Evolutionary conservation across 2,113 vertebrate genomes (phyloP), one percentile per base, ranked within the genome.

Genomic region (Tringa solitaria): DNA sequence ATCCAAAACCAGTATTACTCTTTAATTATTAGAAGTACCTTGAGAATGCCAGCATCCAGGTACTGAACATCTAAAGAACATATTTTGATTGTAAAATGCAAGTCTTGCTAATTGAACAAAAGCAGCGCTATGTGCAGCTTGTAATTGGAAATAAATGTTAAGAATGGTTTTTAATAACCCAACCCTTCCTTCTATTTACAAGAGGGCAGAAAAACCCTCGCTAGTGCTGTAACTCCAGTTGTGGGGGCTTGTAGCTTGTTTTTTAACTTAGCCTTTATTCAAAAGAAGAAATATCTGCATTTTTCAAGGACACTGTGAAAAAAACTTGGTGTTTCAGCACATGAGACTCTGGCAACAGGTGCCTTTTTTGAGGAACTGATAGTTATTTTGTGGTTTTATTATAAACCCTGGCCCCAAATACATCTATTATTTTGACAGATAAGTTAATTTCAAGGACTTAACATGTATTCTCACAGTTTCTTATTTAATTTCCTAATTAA

Each of bases 141-240:
- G 4, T 12, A 53, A 51, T 14, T 23, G 18, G 45, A n/a, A 83
- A 20, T 21, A 83, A 74, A 5, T 48, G 37, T 14, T 69, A 69
- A 74, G 19, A 18, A 32, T 8, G 2, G 15, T 45, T 74, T 56
- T 33, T 14, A 39, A 12, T 45, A 87, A 14, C 46, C 9, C 14
- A 74, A n/a, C 7, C 4, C 5, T 48, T 53, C 23, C 12, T 83
- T 75, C 64, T 54, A 28, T 27, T 45, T 79, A 60, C 39, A 60
- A 15, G 14, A 79, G 12, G 12, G 5, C 6, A 59, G 8, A 33
- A 79, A 65, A 39, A 1, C 0, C 32, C 2, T 48, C 0, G 0
- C 13, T 67, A 75, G 39, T 39, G 14, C 46, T 12, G 4, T 48
- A 79, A 79, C 4, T 74, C 21, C 39, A 45, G 21, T 32, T 48